phyloP scores from a whole-genome alignment of 53 echinoderm and acorn worm species.

The Holothuria leucospilota region DNA sequence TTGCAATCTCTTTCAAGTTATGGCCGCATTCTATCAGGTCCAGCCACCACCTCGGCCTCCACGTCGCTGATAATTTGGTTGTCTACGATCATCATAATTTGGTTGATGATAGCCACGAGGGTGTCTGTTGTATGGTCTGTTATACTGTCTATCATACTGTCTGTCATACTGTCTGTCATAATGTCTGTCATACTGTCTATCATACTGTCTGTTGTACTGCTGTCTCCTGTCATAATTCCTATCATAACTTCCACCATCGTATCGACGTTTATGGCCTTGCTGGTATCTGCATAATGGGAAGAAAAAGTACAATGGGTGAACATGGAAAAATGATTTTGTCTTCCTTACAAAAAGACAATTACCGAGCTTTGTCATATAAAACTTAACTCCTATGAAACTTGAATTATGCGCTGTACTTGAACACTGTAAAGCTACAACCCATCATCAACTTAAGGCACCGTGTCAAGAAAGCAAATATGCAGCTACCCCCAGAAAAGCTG shows the following conservation, averaged over 20 bases:
- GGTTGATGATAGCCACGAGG: neutral
- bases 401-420: too few species aligned
- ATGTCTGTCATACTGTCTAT: neutral
- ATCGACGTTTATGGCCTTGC: conserved; percentile 21
- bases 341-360: neutral
- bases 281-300: neutral
- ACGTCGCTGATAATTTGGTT: neutral
- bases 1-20: too few species aligned
- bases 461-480: too few species aligned
- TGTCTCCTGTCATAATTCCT: neutral
- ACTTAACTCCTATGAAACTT: too few species aligned
- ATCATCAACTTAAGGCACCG: too few species aligned
- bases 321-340: neutral
- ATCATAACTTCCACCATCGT: neutral
- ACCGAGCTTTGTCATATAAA: too few species aligned
- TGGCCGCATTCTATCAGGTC: neutral
- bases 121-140: neutral
- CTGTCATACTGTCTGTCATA: neutral
- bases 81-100: too few species aligned
- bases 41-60: conserved; percentile 2
- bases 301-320: neutral
- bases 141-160: conserved; percentile 6
- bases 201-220: neutral
- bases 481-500: too few species aligned
- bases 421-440: too few species aligned